Conservation (phyloP, 2,113 vertebrate genomes). For the Percina caprodes region DNA sequence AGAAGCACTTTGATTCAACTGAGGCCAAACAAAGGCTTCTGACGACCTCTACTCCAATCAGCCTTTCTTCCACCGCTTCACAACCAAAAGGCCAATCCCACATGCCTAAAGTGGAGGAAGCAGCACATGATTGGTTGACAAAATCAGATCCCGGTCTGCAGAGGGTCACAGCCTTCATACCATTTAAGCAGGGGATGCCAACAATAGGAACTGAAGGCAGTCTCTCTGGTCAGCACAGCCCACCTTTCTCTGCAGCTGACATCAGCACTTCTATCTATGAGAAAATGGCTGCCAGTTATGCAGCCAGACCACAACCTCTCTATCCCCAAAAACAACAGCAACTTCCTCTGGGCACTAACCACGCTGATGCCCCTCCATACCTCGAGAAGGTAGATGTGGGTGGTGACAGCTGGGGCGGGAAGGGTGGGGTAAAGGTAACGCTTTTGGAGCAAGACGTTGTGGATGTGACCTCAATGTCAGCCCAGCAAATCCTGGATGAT, state of each 20-base stretch:
- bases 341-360: slow-evolving; percentile 9
- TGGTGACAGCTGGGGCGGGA: slow-evolving; percentile 44
- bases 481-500: slow-evolving; percentile 81
- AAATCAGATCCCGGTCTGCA: slow-evolving; percentile 59
- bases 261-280: slow-evolving; percentile 70
- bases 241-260: slow-evolving; percentile 66
- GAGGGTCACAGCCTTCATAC: slow-evolving; percentile 75
- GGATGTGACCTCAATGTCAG: slow-evolving; percentile 66
- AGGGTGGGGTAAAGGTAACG: slow-evolving; percentile 23
- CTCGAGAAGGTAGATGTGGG: slow-evolving; percentile 28
- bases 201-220: slow-evolving; percentile 28
- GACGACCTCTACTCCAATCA: slow-evolving; percentile 9
- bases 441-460: slow-evolving; percentile 46
- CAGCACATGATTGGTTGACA: slow-evolving; percentile 59
- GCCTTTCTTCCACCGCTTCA: slow-evolving; percentile 18
- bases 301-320: slow-evolving; percentile 49
- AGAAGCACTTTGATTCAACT: slow-evolving; percentile 73
- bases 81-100: slow-evolving; percentile 44
- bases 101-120: slow-evolving; percentile 47
- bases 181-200: slow-evolving; percentile 64
- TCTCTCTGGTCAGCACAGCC: slow-evolving; percentile 35
- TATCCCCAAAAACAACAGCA: slow-evolving; percentile 51
- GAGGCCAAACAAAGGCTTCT: slow-evolving; percentile 63
- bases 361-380: slow-evolving; percentile 30
- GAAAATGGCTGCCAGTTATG: slow-evolving; percentile 62